These are phyloP conservation scores for Therioaphis trifolii DNA, from an alignment of 2,888 invertebrate genomes.

Conservation along the genomic window DNA sequence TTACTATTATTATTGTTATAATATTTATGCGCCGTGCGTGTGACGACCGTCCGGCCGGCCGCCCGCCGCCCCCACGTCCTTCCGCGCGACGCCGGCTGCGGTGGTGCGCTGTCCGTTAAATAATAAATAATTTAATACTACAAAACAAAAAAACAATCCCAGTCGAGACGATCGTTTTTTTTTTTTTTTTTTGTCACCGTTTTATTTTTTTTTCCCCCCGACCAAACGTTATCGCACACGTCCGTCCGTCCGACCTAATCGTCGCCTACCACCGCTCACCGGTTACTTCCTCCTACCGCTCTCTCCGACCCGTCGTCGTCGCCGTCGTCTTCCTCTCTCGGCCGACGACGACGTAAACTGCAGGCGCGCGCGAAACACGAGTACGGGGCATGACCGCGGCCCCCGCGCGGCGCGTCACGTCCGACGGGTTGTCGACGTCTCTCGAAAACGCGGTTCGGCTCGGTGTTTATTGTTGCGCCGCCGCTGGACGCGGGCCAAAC, in stretches of 20 bases:
- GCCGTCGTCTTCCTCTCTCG: not conserved
- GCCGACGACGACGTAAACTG: no score
- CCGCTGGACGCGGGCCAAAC: conserved; percentile 36
- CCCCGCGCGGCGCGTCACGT: not conserved
- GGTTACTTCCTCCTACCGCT: no score
- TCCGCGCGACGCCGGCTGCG: not conserved
- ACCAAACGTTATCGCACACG: conserved; percentile 4
- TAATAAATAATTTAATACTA: not conserved
- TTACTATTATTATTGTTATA: no score
- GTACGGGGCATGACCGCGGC: not conserved
- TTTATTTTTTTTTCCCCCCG: not conserved
- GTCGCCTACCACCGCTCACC: no score
- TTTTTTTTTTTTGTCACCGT: not conserved
- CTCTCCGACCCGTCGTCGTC: not conserved
- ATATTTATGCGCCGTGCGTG: no score
- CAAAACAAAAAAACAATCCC: conserved; percentile 1
- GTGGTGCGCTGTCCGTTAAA: conserved; percentile 35
- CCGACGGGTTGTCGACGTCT: conserved; percentile 11
- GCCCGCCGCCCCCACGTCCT: no score
- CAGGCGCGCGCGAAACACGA: not conserved
- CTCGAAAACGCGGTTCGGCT: not conserved
- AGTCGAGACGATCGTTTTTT: not conserved
- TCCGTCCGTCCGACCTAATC: no score
- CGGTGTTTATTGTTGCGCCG: conserved; percentile 47
- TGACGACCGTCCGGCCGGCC: no score